These are phyloP conservation scores for Taeniopygia guttata DNA, from an alignment of 2,797 vertebrate genomes.

Conservation along the genomic window DNA sequence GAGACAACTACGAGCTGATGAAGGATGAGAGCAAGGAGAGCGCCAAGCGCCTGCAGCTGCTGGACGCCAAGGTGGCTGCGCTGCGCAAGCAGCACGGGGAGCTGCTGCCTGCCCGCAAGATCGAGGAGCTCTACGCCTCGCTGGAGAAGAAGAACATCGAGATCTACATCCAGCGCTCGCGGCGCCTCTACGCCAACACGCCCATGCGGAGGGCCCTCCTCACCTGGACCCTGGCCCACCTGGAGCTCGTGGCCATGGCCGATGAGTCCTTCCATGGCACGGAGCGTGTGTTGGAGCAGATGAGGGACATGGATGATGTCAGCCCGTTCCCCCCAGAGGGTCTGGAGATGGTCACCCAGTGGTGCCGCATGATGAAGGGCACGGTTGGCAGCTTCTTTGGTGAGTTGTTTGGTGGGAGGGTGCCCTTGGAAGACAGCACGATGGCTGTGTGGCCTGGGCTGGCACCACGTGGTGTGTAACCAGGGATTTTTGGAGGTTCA, in stretches of 20 bases:
- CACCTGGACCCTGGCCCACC: slow-evolving; percentile 88
- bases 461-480: fast-evolving
- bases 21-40: slow-evolving; percentile 98
- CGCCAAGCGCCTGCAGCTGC: slow-evolving; percentile 89
- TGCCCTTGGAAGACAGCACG: background rate
- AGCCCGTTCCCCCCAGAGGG: slow-evolving; percentile 92
- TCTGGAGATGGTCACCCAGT: slow-evolving; percentile 89
- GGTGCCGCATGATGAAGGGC: slow-evolving; percentile 92
- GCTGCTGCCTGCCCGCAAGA: slow-evolving; percentile 93
- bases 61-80: slow-evolving; percentile 93
- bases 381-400: slow-evolving; percentile 87
- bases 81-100: slow-evolving; percentile 96
- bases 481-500: background rate
- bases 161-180: slow-evolving; percentile 97
- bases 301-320: slow-evolving; percentile 86
- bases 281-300: slow-evolving; percentile 85
- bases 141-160: slow-evolving; percentile 98
- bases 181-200: slow-evolving; percentile 92
- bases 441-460: background rate
- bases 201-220: slow-evolving; percentile 95
- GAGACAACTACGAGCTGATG: slow-evolving; percentile 98
- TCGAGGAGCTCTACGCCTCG: slow-evolving; percentile 94
- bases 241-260: slow-evolving; percentile 88
- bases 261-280: slow-evolving; percentile 88
- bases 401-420: slow-evolving; percentile 63